These are phyloP conservation scores for Drosophila flavopinicola DNA, from an alignment of 2,888 invertebrate species.

Conservation along the genomic window DNA sequence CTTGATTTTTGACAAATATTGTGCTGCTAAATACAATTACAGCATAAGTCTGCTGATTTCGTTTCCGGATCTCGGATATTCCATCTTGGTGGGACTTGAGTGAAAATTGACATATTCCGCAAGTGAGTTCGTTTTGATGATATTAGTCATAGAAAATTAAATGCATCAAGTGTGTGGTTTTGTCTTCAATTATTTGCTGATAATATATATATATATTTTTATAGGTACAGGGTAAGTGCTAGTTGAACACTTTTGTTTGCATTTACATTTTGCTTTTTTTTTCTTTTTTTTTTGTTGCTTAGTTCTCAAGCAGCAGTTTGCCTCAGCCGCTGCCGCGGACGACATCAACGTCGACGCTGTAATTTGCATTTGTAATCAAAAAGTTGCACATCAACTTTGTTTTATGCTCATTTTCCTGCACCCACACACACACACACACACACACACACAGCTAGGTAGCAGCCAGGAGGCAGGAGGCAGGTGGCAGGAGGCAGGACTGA, in stretches of 20 bases:
- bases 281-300: neutral
- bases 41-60: no score
- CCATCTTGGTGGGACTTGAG: no score
- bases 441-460: neutral
- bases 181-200: no score
- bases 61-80: no score
- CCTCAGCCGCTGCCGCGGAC: constrained; percentile 8
- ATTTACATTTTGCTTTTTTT: neutral
- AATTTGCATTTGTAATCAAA: constrained; percentile 79
- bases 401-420: constrained; percentile 66
- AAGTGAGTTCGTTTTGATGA: no score
- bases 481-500: neutral
- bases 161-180: no score
- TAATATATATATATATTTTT: no score
- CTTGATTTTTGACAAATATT: no score
- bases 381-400: constrained; percentile 78
- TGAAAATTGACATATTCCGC: no score
- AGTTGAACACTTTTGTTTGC: neutral
- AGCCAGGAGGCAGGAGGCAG: neutral
- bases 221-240: neutral
- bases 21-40: no score
- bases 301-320: constrained; percentile 35
- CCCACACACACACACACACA: constrained; percentile 22
- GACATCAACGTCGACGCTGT: constrained; percentile 49
- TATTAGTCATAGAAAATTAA: no score